These are phyloP conservation scores for Calonectris borealis DNA, from an alignment of 2,113 vertebrate species.

Conservation along the genomic window DNA sequence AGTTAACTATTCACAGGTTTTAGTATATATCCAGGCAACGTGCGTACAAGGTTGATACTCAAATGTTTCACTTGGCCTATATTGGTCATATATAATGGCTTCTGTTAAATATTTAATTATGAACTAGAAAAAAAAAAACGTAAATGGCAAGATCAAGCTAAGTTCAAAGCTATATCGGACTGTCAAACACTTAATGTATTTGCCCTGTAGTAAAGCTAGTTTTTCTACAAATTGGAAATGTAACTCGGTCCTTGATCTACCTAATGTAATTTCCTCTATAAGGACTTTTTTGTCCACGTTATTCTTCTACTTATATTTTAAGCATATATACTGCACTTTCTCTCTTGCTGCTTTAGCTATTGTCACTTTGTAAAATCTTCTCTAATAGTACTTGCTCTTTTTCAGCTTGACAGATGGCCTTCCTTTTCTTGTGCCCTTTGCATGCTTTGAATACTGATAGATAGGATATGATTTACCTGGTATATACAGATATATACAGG, in stretches of 20 bases:
- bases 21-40: neutral
- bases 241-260: neutral
- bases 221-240: slow-evolving; percentile 8
- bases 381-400: slow-evolving; percentile 39
- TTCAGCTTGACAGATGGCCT: slow-evolving; percentile 11
- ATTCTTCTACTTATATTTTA: slow-evolving; percentile 11
- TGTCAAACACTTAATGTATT: neutral
- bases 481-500: neutral
- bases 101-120: neutral
- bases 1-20: neutral
- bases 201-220: neutral
- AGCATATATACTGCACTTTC: neutral
- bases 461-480: neutral
- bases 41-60: neutral
- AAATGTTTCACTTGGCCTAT: neutral
- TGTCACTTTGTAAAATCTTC: slow-evolving; percentile 34
- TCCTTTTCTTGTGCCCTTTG: neutral
- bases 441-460: slow-evolving; percentile 13
- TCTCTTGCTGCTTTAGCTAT: slow-evolving; percentile 9
- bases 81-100: neutral
- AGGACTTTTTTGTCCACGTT: neutral
- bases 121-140: neutral
- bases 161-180: neutral
- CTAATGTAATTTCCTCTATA: neutral
- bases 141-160: neutral